These are phyloP conservation scores for Nannoperca obscura DNA, from an alignment of 2,797 vertebrate genomes.

Conservation along the genomic window DNA sequence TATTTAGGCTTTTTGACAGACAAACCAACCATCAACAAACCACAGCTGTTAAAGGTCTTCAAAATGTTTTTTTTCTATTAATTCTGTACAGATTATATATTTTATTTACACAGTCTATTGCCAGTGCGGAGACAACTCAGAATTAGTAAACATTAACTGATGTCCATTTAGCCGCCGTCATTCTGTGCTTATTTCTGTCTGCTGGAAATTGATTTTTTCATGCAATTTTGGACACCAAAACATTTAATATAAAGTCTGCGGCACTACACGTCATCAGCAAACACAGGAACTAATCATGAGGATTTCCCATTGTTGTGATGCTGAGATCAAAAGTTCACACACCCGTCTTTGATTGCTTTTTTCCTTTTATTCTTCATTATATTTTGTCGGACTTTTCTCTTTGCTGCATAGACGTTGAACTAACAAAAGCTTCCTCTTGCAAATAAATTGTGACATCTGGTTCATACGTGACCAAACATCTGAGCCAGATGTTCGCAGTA, in stretches of 20 bases:
- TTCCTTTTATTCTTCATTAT: background rate
- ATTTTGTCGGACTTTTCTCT: slow-evolving; percentile 9
- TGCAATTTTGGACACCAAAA: slow-evolving; percentile 20
- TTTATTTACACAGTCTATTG: slow-evolving; percentile 78
- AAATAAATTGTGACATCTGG: slow-evolving; percentile 38
- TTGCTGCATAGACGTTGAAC: slow-evolving; percentile 54
- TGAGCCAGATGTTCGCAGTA: slow-evolving; percentile 18
- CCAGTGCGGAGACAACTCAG: slow-evolving; percentile 59
- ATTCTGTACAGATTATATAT: slow-evolving; percentile 88
- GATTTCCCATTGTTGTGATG: background rate
- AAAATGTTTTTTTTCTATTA: slow-evolving; percentile 79
- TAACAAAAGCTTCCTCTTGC: slow-evolving; percentile 29
- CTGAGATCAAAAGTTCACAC: slow-evolving; percentile 30
- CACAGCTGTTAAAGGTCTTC: slow-evolving; percentile 75
- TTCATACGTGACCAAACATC: background rate
- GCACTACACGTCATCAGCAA: slow-evolving; percentile 29
- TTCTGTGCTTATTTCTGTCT: slow-evolving; percentile 41
- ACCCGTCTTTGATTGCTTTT: slow-evolving; percentile 10
- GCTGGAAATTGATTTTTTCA: slow-evolving; percentile 20
- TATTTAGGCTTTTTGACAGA: slow-evolving; percentile 51
- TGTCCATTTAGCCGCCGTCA: slow-evolving; percentile 20
- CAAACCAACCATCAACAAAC: slow-evolving; percentile 62
- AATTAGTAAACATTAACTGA: slow-evolving; percentile 34
- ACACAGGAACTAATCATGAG: background rate
- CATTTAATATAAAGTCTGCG: slow-evolving; percentile 57